These are phyloP conservation scores for Ferdinandea cuprea DNA, from an alignment of 2,888 invertebrate genomes.

Conservation along the genomic window DNA sequence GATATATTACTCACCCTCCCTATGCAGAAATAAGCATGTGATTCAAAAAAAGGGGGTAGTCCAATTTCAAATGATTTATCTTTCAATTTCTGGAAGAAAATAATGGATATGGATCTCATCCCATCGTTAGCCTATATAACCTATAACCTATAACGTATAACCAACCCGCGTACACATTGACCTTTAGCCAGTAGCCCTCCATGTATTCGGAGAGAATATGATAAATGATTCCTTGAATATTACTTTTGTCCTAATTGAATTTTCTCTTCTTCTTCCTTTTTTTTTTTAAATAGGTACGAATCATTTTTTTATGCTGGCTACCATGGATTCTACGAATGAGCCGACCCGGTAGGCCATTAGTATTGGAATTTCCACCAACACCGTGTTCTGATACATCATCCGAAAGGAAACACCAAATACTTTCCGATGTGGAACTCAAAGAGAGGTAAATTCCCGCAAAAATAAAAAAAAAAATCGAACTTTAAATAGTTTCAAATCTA, in stretches of 20 bases:
- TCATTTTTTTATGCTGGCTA: conserved; percentile 97
- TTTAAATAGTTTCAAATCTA: background rate
- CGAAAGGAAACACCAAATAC: conserved; percentile 88
- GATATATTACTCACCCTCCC: conserved; percentile 5
- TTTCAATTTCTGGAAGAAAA: conserved; percentile 5
- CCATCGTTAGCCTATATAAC: conserved; percentile 40
- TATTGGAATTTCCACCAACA: conserved; percentile 83
- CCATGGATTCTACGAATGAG: conserved; percentile 98
- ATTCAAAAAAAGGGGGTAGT: background rate
- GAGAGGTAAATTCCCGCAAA: conserved; percentile 84
- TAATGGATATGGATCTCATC: conserved; percentile 39
- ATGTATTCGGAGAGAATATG: conserved; percentile 10
- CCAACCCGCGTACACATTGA: conserved; percentile 12
- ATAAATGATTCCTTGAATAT: conserved; percentile 48
- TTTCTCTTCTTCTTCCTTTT: conserved; percentile 20
- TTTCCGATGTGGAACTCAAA: conserved; percentile 93
- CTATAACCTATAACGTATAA: background rate
- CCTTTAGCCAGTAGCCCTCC: conserved; percentile 25
- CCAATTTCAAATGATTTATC: conserved; percentile 38
- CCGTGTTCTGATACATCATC: conserved; percentile 85
- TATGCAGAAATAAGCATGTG: background rate
- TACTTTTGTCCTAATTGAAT: conserved; percentile 35
- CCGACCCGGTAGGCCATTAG: conserved; percentile 86
- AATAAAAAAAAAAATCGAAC: background rate
- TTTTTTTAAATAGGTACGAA: conserved; percentile 87